Base-by-base conservation (phyloP, 1,140 invertebrate genomes). In the Leptonema lineaticorne region DNA sequence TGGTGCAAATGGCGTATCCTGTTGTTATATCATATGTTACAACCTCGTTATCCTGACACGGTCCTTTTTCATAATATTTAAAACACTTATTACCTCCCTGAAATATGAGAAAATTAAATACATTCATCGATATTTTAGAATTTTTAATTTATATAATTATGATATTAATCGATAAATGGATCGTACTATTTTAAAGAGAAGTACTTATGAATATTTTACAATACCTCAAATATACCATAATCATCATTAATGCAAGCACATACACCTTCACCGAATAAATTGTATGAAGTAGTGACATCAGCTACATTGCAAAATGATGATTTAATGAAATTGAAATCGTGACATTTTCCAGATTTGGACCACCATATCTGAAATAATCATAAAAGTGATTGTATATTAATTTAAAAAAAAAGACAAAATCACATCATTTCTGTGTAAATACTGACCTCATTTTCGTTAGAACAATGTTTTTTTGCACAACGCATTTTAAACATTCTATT, bases 61-160 rank as follows among this genome's bases (percentile, higher is more conserved):
- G 62, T 16, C 62, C 62, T 50, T 27, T 22, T 50, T 48, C 22
- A 64, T 64, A 64, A 53, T 50, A 64, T 50, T 50, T 16, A 20
- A 29, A 64, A 20, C 62, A 64, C 14, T 50, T 9, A 30, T 64
- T 46, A 7, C 28, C 24, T n/a, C 26, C 27, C 62, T 64, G 28
- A 64, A 64, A 64, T 24, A 7, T 20, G n/a, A n/a, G n/a, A n/a
- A n/a, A n/a, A n/a, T n/a, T n/a, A n/a, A n/a, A n/a, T n/a, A n/a
- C n/a, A n/a, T 30, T 30, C 20, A 48, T 48, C 8, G n/a, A 20
- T 9, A 41, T 14, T 41, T 2, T 11, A 4, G 16, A 41, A 41
- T 41, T 41, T 2, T 2, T 14, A 4, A 41, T 41, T 41, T 3
- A 41, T 4, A 4, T 28, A 6, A 28, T 22, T 26, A 1, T 22